Percentiles rank a stretch among this genome's conserved stretches.
These are phyloP conservation scores for Oxyruncus cristatus DNA, from an alignment of 2,113 vertebrate genomes.

Conservation along the genomic window DNA sequence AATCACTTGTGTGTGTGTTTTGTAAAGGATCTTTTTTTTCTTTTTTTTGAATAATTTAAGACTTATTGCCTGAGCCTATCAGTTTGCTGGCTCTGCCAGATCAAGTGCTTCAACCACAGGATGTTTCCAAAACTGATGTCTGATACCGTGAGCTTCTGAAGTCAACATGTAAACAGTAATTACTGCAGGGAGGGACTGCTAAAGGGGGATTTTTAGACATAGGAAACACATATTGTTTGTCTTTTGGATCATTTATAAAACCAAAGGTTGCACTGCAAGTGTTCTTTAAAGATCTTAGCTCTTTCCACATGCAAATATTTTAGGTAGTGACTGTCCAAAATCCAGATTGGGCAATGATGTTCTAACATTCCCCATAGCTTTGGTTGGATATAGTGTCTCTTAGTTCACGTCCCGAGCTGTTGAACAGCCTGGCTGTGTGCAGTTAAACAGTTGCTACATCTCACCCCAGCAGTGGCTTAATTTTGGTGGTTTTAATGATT, in stretches of 20 bases:
- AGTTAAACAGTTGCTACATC: conserved; percentile 21
- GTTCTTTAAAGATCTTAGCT: neutral
- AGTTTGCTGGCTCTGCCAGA: conserved; percentile 32
- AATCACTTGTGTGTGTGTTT: neutral
- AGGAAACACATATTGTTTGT: neutral
- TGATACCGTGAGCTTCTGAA: conserved; percentile 57
- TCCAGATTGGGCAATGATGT: neutral
- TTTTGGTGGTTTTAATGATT: conserved; percentile 56
- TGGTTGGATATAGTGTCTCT: neutral
- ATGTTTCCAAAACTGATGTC: conserved; percentile 65
- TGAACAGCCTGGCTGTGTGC: neutral
- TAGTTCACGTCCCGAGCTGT: neutral
- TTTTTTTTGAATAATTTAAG: neutral
- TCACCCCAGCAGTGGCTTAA: neutral
- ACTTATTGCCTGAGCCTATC: conserved; percentile 14
- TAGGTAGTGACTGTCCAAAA: neutral
- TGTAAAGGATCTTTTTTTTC: neutral
- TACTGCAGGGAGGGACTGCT: conserved; percentile 45
- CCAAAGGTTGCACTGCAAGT: neutral
- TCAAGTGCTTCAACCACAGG: conserved; percentile 43
- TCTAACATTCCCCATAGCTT: neutral
- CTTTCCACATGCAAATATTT: neutral
- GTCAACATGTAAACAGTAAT: conserved; percentile 61
- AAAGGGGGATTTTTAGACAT: conserved; percentile 13
- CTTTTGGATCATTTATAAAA: conserved; percentile 1